phyloP scores from a whole-genome alignment of 2,888 invertebrate species.

The Aethes cnicana region DNA sequence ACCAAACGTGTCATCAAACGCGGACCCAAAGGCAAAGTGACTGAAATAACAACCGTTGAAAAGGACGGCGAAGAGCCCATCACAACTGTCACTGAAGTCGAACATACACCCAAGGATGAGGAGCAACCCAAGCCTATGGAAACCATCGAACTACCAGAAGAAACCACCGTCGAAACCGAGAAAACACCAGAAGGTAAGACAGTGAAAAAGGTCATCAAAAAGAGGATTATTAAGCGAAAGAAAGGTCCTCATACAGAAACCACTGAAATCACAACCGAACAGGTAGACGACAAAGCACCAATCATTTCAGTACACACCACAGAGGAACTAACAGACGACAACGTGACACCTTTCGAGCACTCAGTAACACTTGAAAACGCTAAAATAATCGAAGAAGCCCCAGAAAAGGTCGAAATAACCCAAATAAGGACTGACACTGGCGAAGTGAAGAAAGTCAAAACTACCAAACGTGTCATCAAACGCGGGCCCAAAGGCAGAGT shows the following conservation, averaged over 20 bases:
- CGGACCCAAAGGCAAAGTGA: conserved; percentile 47
- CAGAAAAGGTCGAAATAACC: conserved; percentile 39
- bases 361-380: conserved; percentile 5
- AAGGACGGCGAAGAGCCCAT: background rate
- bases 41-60: conserved; percentile 36
- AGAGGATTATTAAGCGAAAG: conserved; percentile 40
- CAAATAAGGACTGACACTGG: conserved; percentile 60
- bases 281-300: conserved; percentile 39
- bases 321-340: conserved; percentile 47
- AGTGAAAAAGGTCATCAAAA: conserved; percentile 42
- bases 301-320: conserved; percentile 44
- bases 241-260: conserved; percentile 42
- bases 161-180: conserved; percentile 29
- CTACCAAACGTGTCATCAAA: conserved; percentile 69
- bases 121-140: conserved; percentile 36
- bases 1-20: conserved; percentile 20
- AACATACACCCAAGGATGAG: conserved; percentile 40
- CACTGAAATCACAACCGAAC: conserved; percentile 47
- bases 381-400: background rate
- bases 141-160: conserved; percentile 39
- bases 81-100: conserved; percentile 47
- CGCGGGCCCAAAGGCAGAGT: conserved; percentile 67
- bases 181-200: conserved; percentile 32
- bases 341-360: conserved; percentile 42
- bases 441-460: conserved; percentile 52